Conservation (phyloP, 2,113 vertebrate genomes). For the Melanostigma gelatinosum region DNA sequence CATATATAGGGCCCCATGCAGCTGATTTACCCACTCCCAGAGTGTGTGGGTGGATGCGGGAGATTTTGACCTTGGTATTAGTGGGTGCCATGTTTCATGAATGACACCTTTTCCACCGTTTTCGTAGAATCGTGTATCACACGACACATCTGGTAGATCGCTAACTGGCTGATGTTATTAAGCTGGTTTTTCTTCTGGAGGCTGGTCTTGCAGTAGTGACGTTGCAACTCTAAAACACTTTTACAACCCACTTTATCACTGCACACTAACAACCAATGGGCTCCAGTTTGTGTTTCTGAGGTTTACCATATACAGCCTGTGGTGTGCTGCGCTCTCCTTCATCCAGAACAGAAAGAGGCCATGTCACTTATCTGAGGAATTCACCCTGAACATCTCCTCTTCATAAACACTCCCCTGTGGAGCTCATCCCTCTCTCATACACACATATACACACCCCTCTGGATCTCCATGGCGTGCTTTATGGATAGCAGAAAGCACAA, state of each 20-base stretch:
- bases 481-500: constrained; percentile 35
- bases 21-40: constrained; percentile 54
- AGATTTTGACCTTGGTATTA: constrained; percentile 36
- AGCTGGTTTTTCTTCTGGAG: not conserved
- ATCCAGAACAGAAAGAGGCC: constrained; percentile 54
- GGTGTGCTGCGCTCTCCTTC: constrained; percentile 36
- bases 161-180: constrained; percentile 2
- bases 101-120: constrained; percentile 10
- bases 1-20: constrained; percentile 60
- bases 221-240: not conserved
- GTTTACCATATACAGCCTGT: constrained; percentile 57
- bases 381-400: constrained; percentile 68
- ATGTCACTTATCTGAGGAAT: constrained; percentile 82
- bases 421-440: constrained; percentile 43
- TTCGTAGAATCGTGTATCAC: not conserved
- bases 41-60: constrained; percentile 9
- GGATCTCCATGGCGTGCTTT: constrained; percentile 15
- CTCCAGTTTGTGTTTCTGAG: constrained; percentile 44
- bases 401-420: constrained; percentile 79
- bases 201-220: not conserved
- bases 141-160: not conserved
- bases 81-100: constrained; percentile 7
- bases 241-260: constrained; percentile 1
- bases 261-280: not conserved
- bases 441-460: constrained; percentile 12